Conservation (phyloP, 2,113 vertebrate species). For the Atrichornis clamosus region DNA sequence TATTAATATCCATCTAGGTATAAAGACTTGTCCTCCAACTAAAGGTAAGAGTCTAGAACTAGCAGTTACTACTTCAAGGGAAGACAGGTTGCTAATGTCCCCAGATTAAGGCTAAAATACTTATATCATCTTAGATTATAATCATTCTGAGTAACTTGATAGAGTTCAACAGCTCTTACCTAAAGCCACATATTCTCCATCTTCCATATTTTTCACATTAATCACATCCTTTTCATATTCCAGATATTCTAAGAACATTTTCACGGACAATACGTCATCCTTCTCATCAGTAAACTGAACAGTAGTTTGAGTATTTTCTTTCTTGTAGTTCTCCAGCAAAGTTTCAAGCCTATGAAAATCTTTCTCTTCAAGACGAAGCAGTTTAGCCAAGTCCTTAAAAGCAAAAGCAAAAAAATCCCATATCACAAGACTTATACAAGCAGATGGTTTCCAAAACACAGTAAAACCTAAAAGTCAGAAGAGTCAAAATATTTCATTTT, state of each 20-base stretch:
- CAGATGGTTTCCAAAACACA: neutral
- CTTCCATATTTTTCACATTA: slow-evolving; percentile 74
- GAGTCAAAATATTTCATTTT: neutral
- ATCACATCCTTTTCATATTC: slow-evolving; percentile 82
- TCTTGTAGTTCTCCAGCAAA: slow-evolving; percentile 82
- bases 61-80: neutral
- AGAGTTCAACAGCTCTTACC: slow-evolving; percentile 56
- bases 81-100: neutral
- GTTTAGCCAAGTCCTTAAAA: slow-evolving; percentile 73
- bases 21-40: neutral
- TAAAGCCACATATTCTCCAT: slow-evolving; percentile 71
- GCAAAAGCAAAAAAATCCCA: neutral
- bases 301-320: slow-evolving; percentile 70
- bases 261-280: slow-evolving; percentile 70
- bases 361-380: slow-evolving; percentile 77
- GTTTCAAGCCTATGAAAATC: slow-evolving; percentile 79
- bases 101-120: neutral
- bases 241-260: slow-evolving; percentile 86
- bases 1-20: neutral
- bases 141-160: neutral
- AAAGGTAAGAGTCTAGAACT: neutral
- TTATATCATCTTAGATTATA: neutral
- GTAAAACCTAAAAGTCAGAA: neutral
- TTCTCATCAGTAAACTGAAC: slow-evolving; percentile 82
- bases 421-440: neutral